Evolutionary conservation across 2,797 vertebrate species (phyloP).

Genomic region (Oryzias dopingdopingensis): DNA sequence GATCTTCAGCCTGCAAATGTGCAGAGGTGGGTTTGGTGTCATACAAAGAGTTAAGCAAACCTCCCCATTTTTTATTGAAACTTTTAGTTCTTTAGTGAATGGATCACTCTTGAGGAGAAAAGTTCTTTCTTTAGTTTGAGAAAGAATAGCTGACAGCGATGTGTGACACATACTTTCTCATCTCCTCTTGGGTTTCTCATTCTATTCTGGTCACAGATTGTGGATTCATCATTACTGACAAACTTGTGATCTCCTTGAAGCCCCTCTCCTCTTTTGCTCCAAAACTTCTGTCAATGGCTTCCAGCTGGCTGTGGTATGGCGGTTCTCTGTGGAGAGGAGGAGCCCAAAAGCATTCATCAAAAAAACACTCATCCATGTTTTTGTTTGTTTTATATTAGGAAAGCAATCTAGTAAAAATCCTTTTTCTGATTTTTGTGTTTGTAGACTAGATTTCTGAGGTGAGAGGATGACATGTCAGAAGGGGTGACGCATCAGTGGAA

Average conservation of each 20-base stretch:
- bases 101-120: slow-evolving; percentile 16
- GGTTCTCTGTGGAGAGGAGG: too few species aligned
- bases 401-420: slow-evolving; percentile 74
- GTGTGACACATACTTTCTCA: slow-evolving; percentile 43
- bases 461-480: slow-evolving; percentile 5
- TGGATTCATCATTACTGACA: neutral
- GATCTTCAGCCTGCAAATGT: slow-evolving; percentile 38
- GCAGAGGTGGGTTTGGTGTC: slow-evolving; percentile 31
- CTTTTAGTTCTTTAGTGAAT: slow-evolving; percentile 10
- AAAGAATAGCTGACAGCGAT: slow-evolving; percentile 44
- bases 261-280: too few species aligned
- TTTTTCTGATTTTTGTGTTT: slow-evolving; percentile 63
- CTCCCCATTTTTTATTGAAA: slow-evolving; percentile 5
- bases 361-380: slow-evolving; percentile 23
- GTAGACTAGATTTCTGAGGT: slow-evolving; percentile 24
- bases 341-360: too few species aligned
- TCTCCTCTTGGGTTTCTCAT: slow-evolving; percentile 41
- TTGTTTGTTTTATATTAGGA: slow-evolving; percentile 77
- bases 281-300: too few species aligned
- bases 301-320: too few species aligned
- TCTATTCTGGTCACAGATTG: slow-evolving; percentile 41
- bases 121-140: neutral
- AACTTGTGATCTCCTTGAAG: too few species aligned
- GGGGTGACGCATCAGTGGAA: slow-evolving; percentile 7
- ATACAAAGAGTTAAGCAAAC: slow-evolving; percentile 3